Conservation (phyloP, 2,797 vertebrate genomes). For the Alauda arvensis region DNA sequence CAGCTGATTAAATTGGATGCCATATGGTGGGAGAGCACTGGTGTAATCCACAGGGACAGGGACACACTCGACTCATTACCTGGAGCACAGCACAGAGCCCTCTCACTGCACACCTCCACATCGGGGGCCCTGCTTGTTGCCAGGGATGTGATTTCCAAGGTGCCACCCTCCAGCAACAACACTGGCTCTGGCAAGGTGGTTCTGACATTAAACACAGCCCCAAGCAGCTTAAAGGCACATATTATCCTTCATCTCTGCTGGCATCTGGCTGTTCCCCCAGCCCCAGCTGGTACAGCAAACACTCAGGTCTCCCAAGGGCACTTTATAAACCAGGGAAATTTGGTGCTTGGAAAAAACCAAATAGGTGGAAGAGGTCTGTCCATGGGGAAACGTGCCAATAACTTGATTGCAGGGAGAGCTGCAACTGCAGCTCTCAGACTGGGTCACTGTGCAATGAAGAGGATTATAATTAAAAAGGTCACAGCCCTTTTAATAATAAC, state of each 20-base stretch:
- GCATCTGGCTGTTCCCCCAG: background rate
- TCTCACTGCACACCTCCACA: background rate
- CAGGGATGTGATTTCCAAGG: background rate
- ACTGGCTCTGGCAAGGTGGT: background rate
- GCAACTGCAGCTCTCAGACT: background rate
- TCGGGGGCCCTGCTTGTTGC: background rate
- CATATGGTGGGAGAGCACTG: conserved; percentile 58
- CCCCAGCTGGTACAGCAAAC: conserved; percentile 6
- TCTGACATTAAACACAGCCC: background rate
- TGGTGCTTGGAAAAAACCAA: background rate
- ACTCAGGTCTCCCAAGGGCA: background rate
- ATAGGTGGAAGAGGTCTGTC: background rate
- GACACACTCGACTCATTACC: conserved; percentile 32
- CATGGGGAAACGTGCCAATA: background rate
- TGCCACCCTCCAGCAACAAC: background rate
- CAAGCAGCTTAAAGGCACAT: conserved; percentile 21
- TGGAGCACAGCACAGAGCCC: background rate
- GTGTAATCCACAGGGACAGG: conserved; percentile 4
- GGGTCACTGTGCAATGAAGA: background rate
- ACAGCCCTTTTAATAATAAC: background rate
- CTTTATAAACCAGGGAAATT: background rate
- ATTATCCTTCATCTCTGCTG: background rate
- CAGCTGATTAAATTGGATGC: conserved; percentile 69
- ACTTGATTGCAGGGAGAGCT: background rate
- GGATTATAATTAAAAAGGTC: conserved; percentile 46